A percentile compares a stretch with the other conserved stretches of the same genome.
These are phyloP conservation scores for Furcifer pardalis DNA, from an alignment of 2,797 vertebrate genomes.

Conservation along the genomic window DNA sequence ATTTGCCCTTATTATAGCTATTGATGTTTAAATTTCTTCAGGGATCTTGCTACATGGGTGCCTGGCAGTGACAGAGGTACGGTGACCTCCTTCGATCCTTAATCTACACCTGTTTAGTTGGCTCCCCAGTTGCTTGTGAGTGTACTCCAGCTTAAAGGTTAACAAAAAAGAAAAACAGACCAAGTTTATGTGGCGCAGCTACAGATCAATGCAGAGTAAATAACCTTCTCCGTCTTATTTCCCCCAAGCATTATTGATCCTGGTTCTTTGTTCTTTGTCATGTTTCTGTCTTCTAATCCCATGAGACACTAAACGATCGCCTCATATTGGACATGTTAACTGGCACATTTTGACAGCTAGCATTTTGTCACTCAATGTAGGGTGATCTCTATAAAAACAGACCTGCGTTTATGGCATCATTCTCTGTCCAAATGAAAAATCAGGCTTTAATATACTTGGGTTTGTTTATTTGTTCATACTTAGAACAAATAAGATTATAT, in stretches of 20 bases:
- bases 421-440: conserved; percentile 14
- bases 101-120: conserved; percentile 98
- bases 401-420: conserved; percentile 46
- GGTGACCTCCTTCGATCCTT: conserved; percentile 95
- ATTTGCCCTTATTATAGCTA: conserved; percentile 92
- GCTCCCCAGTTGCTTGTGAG: conserved; percentile 94
- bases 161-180: conserved; percentile 99
- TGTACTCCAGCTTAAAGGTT: conserved; percentile 98
- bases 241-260: conserved; percentile 96
- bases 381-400: conserved; percentile 66
- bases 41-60: conserved; percentile 89
- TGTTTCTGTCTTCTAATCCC: conserved; percentile 86
- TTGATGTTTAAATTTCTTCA: conserved; percentile 93
- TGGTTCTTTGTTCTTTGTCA: conserved; percentile 88
- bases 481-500: background rate
- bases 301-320: conserved; percentile 79
- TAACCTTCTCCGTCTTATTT: conserved; percentile 99
- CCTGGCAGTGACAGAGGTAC: conserved; percentile 90
- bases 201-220: conserved; percentile 99
- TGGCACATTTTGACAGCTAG: conserved; percentile 82
- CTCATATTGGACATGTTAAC: conserved; percentile 82
- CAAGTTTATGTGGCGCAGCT: conserved; percentile 88
- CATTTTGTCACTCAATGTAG: conserved; percentile 79
- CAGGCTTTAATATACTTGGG: conserved; percentile 42
- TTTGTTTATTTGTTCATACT: background rate